phyloP scores from a whole-genome alignment of 2,888 invertebrate species.

The Brassicogethes aeneus region DNA sequence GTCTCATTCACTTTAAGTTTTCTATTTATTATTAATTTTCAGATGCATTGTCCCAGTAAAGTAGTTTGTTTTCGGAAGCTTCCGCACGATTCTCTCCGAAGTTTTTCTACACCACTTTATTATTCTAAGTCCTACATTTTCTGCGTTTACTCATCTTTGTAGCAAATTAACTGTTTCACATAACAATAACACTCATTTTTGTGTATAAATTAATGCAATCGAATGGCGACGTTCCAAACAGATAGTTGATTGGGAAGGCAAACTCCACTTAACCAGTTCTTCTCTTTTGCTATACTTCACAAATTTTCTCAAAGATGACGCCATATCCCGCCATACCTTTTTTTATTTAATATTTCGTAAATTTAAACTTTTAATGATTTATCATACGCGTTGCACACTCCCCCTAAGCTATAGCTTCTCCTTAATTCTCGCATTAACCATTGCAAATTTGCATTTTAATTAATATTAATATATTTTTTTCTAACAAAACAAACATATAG shows the following conservation, averaged over 20 bases:
- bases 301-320: constrained; percentile 13
- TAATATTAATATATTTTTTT: no score
- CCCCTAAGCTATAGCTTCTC: no score
- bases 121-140: constrained; percentile 19
- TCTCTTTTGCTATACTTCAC: constrained; percentile 22
- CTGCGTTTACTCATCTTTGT: constrained; percentile 14
- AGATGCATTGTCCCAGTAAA: constrained; percentile 36
- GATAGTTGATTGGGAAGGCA: constrained; percentile 41
- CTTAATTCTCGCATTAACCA: no score
- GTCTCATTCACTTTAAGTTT: constrained; percentile 19
- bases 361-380: no score
- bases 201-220: constrained; percentile 31
- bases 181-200: constrained; percentile 30
- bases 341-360: no score
- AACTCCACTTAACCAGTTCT: constrained; percentile 39
- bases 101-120: constrained; percentile 18
- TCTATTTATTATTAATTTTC: constrained; percentile 29
- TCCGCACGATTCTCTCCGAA: constrained; percentile 33
- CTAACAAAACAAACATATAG: no score
- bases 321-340: no score
- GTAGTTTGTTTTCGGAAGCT: constrained; percentile 37
- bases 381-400: no score
- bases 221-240: constrained; percentile 41
- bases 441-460: no score
- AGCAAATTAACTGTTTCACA: constrained; percentile 19